Evolutionary conservation across 2,797 vertebrate genomes (phyloP), one percentile per base, ranked within the genome.

Genomic region (Etheostoma perlongum): DNA sequence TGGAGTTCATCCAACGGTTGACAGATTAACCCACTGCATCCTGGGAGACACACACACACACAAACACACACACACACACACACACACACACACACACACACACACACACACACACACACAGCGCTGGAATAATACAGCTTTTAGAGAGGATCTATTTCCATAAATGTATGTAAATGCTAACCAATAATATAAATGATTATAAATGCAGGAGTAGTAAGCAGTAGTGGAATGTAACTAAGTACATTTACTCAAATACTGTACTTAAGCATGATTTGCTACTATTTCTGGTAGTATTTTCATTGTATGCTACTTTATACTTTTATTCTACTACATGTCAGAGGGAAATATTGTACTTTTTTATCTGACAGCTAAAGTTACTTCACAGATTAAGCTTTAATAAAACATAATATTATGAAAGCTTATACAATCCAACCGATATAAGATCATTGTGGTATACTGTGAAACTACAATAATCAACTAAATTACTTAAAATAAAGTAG

Each of bases 11-110:
- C 83, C 80, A 86, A 74, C 15, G 19, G 81, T 78, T 84, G 83
- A 88, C 77, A 83, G 90, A 90, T 90, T 88, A 88, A 89, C 86
- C 76, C 81, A 58, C 58, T 74, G 76, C 78, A 84, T 73, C 67
- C 66, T 79, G 76, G 27, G 58, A 80, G 47, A 47, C n/a, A 70
- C 65, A 58, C 73, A 67, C 58, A 42, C 54, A 23, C 13, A 47
- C 63, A 53, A 68, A 59, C 48, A 21, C 53, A 52, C 55, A 40
- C 25, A 60, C 54, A 23, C 30, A 63, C 57, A 47, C n/a, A 70
- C 65, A 58, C 73, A 67, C 58, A 42, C 54, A 23, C 13, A 47
- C 63, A 53, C 76, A 59, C 48, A 21, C 52, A 52, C 55, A 40
- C 25, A 60, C 54, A 23, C 30, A 63, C 57, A 40, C 59, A 54